phyloP scores from a whole-genome alignment of 2,888 invertebrate species.

The Cremastinae sp. region DNA sequence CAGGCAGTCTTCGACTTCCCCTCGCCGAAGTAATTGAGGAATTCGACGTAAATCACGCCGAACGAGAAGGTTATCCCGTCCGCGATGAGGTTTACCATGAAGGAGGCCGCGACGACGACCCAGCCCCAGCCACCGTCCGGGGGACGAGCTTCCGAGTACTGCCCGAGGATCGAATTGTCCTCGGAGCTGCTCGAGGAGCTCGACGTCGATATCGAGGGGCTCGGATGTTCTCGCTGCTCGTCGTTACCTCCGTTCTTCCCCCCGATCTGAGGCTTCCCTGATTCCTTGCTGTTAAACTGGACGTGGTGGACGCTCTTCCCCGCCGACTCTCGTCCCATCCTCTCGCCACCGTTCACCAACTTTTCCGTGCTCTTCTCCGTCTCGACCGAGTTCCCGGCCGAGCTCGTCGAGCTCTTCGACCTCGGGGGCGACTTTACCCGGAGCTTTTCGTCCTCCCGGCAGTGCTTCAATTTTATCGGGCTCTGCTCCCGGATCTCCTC shows the following conservation, averaged over 20 bases:
- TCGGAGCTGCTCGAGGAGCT: conserved; percentile 83
- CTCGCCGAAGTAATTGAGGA: conserved; percentile 91
- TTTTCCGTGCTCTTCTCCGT: conserved; percentile 69
- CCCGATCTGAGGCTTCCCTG: too few species aligned
- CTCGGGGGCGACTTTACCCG: conserved; percentile 58
- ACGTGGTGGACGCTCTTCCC: conserved; percentile 72
- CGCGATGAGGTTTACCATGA: conserved; percentile 94
- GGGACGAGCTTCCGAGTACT: conserved; percentile 86
- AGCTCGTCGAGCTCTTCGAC: conserved; percentile 47
- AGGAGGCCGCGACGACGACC: conserved; percentile 94
- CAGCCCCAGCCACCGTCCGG: conserved; percentile 97
- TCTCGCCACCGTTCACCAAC: conserved; percentile 69
- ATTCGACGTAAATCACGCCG: conserved; percentile 93
- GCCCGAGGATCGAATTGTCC: conserved; percentile 84
- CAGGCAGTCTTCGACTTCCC: conserved; percentile 93
- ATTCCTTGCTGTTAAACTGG: conserved; percentile 76
- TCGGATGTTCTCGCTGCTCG: conserved; percentile 62
- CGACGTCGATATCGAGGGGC: conserved; percentile 79
- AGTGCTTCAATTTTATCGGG: conserved; percentile 66
- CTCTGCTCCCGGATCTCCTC: too few species aligned
- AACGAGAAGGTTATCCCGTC: conserved; percentile 96
- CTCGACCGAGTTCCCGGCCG: conserved; percentile 5
- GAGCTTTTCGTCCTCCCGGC: conserved; percentile 62
- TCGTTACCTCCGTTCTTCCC: not conserved
- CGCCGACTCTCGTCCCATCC: conserved; percentile 64